Evolutionary conservation across 2,888 invertebrate genomes (phyloP), one percentile per base, ranked within the genome.

Genomic region (Tromatobia lineatoria): DNA sequence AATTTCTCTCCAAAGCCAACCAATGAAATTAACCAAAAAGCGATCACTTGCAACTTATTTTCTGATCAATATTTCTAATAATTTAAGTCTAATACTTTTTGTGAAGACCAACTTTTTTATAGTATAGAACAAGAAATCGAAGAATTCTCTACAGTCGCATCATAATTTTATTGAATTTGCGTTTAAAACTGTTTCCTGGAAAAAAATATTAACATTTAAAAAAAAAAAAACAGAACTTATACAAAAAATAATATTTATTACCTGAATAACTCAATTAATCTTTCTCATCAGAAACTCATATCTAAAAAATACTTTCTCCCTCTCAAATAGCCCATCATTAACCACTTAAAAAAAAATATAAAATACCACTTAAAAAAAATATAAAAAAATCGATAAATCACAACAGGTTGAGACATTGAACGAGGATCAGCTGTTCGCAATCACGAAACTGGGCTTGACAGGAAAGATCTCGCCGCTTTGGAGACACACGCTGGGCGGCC

Each of bases 341-440:
- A 20, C 8, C n/a, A 2, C 23, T 38, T 23, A 38, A 38, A 38
- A 38, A 38, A 38, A 38, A 13, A n/a, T n/a, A n/a, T 18, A 42
- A 18, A 15, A 52, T n/a, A 20, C 8, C n/a, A 2, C 23, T 38
- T 23, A 38, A 38, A 38, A 38, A 38, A 38, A 38, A 13, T 52
- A 38, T 10, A 38, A 38, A 38, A 38, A 38, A 38, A 13, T 54
- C 45, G 6, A 66, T 64, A 4, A 66, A 67, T 66, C 57, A 34
- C 23, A 10, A 8, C 70, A 92, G 92, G 95, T 95, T 78, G 95
- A 95, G 89, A 94, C 95, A 0, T 86, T 95, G 71, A 92, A 93
- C 67, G 89, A 93, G n/a, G 96, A 96, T 90, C 95, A 95, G 66
- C 87, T 94, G 38, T 94, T 93, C 77, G 91, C 94, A 20, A 93